A percentile compares a stretch with the other conserved stretches of the same genome.
These are phyloP conservation scores for Drosophila auraria DNA, from an alignment of 1,140 invertebrate species.

Conservation along the genomic window DNA sequence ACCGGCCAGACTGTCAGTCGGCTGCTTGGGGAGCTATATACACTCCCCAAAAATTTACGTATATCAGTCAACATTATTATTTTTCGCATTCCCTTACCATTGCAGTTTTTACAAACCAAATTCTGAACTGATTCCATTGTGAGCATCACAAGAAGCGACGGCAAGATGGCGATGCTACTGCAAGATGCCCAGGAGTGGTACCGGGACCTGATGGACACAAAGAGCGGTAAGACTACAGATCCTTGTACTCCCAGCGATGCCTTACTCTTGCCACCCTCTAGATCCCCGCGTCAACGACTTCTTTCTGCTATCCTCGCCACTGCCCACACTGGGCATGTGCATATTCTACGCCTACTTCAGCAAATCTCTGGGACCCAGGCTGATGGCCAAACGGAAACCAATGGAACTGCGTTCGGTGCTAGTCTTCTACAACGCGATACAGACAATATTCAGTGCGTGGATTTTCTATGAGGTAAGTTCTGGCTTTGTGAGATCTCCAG, in stretches of 20 bases:
- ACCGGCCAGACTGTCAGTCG: background rate
- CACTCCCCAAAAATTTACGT: constrained; percentile 5
- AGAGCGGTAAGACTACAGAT: constrained; percentile 89
- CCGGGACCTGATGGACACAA: constrained; percentile 92
- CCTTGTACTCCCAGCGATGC: background rate
- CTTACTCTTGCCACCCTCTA: constrained; percentile 85
- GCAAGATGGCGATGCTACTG: constrained; percentile 85
- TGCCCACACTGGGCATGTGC: constrained; percentile 94
- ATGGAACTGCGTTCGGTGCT: constrained; percentile 93
- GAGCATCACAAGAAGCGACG: constrained; percentile 14
- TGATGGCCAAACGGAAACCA: constrained; percentile 96
- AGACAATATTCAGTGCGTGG: constrained; percentile 95
- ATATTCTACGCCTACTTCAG: constrained; percentile 94
- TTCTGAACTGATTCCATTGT: constrained; percentile 11
- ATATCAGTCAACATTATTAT: background rate
- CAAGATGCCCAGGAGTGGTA: constrained; percentile 90
- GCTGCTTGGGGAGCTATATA: background rate
- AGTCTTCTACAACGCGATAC: constrained; percentile 94
- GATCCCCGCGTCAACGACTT: constrained; percentile 96
- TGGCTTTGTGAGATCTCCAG: background rate
- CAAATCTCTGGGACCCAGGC: constrained; percentile 92
- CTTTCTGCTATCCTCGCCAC: constrained; percentile 96
- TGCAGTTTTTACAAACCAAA: constrained; percentile 16
- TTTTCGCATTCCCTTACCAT: background rate
- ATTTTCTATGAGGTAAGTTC: constrained; percentile 94